These are phyloP conservation scores for Philypnodon macrostomus DNA, from an alignment of 2,797 vertebrate species.

Conservation along the genomic window DNA sequence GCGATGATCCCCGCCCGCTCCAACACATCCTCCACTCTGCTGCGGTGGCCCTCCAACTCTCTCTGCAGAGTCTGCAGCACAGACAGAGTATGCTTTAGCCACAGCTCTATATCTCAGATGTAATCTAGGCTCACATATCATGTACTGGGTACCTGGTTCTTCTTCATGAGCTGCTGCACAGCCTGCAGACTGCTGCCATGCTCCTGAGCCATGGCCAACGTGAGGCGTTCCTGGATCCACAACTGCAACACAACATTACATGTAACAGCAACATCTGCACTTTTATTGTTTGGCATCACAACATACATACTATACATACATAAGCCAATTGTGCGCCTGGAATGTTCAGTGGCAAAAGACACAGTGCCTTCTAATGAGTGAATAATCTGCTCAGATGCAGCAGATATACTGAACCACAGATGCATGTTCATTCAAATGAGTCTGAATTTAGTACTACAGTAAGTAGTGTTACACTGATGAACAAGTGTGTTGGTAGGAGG, in stretches of 20 bases:
- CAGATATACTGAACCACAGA: too few species aligned
- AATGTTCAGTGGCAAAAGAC: too few species aligned
- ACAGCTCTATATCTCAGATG: neutral
- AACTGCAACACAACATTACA: conserved; percentile 64
- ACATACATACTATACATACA: too few species aligned
- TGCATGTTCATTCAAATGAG: too few species aligned
- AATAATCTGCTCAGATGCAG: neutral
- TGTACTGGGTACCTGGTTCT: conserved; percentile 83
- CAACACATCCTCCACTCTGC: conserved; percentile 84
- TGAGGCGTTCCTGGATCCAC: conserved; percentile 91
- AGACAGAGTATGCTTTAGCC: neutral
- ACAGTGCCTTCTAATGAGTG: too few species aligned
- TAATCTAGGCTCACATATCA: neutral
- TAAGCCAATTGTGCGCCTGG: too few species aligned
- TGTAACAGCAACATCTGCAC: too few species aligned
- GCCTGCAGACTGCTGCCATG: conserved; percentile 84
- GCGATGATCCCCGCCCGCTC: conserved; percentile 81
- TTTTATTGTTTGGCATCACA: too few species aligned
- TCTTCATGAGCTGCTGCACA: conserved; percentile 93
- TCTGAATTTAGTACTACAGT: too few species aligned
- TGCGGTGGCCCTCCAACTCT: conserved; percentile 86
- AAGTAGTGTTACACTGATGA: too few species aligned
- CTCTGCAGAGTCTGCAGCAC: conserved; percentile 78
- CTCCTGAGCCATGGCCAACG: conserved; percentile 84
- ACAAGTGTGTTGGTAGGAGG: too few species aligned